These are phyloP conservation scores for Tragopan temminckii DNA, from an alignment of 2,797 vertebrate genomes.

Conservation along the genomic window DNA sequence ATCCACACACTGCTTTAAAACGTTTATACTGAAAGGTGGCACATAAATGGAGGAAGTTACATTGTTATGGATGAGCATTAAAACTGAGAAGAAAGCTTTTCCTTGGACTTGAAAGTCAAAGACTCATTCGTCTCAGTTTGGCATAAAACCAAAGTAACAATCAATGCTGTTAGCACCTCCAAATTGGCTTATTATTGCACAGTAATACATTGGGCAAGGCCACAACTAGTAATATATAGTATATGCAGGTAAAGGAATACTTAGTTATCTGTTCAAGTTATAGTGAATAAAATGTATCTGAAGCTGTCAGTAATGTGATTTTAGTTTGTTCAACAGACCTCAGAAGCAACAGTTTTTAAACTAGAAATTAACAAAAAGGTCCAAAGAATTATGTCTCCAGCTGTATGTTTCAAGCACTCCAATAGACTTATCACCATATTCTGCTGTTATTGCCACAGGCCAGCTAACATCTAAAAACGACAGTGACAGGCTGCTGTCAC, in stretches of 20 bases:
- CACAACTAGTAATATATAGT: not conserved
- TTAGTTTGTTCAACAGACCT: not conserved
- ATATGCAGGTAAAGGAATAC: not conserved
- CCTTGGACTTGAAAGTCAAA: not conserved
- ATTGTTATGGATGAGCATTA: not conserved
- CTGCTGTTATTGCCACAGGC: not conserved
- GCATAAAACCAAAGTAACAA: not conserved
- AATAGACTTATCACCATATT: not conserved
- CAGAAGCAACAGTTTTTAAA: not conserved
- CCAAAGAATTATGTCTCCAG: not conserved
- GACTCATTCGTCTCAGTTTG: not conserved
- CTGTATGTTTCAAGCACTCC: not conserved
- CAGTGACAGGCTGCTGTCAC: not conserved
- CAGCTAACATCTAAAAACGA: not conserved
- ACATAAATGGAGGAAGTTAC: not conserved
- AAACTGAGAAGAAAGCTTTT: not conserved
- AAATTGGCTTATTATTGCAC: not conserved
- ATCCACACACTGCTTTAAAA: not conserved
- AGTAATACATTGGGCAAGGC: not conserved
- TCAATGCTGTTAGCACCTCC: not conserved
- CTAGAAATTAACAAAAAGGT: conserved; percentile 2
- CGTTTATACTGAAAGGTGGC: not conserved
- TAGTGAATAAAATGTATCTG: not conserved
- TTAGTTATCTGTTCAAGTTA: not conserved
- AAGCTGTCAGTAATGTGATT: not conserved